Evolutionary conservation across 2,888 invertebrate species (phyloP), one percentile per base, ranked within the genome.

Genomic region (Cantharis flavilabris): DNA sequence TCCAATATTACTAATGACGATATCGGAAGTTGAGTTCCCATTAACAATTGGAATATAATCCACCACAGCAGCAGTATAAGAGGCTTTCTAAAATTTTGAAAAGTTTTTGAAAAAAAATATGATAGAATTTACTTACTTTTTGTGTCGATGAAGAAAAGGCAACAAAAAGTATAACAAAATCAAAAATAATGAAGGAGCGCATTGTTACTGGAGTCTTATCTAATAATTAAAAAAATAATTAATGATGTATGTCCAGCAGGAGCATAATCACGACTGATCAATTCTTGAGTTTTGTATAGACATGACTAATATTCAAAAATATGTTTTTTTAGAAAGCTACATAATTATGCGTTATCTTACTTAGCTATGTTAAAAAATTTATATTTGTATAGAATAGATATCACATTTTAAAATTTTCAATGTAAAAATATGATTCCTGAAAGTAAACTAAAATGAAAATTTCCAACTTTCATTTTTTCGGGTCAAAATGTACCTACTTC

Each of bases 51-150:
- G 67, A 9, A 75, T 76, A 62, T 81, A 82, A 72, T 83, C 84
- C 3, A 84, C 83, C 2, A 84, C 83, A 9, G 83, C 83, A 1
- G 83, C 84, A 74, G 72, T 80, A 62, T 83, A 83, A 7, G 77
- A 70, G 16, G n/a, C 49, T 9, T 64, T 74, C 82, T 82, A 74
- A 77, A 82, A 79, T 62, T 49, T 65, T 65, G 65, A 65, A 23
- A 67, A 49, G 11, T 33, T 49, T 49, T 49, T n/a, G 11, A 33
- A 33, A 33, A 33, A n/a, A n/a, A 49, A n/a, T 9, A 26, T 9
- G 26, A 9, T 9, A 9, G 26, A 26, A 26, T 26, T 26, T 9
- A 49, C 49, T 49, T n/a, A 49, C 49, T 5, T 49, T 49, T n/a
- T n/a, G 49, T 5, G n/a, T 49, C 7, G 49, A 49, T 49, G n/a